Evolutionary conservation across 2,888 invertebrate genomes (phyloP).

Genomic region (Hybos culiciformis): DNA sequence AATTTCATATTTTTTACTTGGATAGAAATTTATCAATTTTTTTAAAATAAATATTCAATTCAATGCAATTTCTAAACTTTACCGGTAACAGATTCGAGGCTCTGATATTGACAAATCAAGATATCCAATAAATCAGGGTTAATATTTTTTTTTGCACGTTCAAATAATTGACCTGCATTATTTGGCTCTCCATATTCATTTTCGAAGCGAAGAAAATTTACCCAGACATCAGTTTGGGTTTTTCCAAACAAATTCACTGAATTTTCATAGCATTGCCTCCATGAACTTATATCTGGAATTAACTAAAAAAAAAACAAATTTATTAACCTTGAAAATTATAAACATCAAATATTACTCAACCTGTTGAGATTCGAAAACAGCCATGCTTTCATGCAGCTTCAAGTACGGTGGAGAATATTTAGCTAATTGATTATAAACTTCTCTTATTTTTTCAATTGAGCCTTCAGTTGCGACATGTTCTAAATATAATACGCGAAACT

Average conservation of each 20-base stretch:
- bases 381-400: slow-evolving; percentile 49
- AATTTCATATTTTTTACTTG: no score
- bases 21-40: no score
- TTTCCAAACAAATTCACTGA: slow-evolving; percentile 54
- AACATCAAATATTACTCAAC: slow-evolving; percentile 20
- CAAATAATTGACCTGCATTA: slow-evolving; percentile 42
- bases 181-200: slow-evolving; percentile 45
- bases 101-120: no score
- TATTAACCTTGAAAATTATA: no score
- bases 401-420: slow-evolving; percentile 44
- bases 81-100: no score
- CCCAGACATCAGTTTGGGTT: slow-evolving; percentile 54
- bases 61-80: no score
- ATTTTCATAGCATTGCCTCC: slow-evolving; percentile 48
- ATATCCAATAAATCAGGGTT: slow-evolving; percentile 26
- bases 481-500: slow-evolving; percentile 25
- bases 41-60: no score
- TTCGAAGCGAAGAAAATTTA: slow-evolving; percentile 59
- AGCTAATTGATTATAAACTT: slow-evolving; percentile 46
- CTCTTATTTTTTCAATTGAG: slow-evolving; percentile 45
- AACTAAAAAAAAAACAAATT: slow-evolving; percentile 23
- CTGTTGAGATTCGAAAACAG: slow-evolving; percentile 32
- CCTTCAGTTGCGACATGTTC: slow-evolving; percentile 19
- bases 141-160: slow-evolving; percentile 47
- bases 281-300: slow-evolving; percentile 35